These are phyloP conservation scores for Drosophila birchii DNA, from an alignment of 2,888 invertebrate genomes.

Conservation along the genomic window DNA sequence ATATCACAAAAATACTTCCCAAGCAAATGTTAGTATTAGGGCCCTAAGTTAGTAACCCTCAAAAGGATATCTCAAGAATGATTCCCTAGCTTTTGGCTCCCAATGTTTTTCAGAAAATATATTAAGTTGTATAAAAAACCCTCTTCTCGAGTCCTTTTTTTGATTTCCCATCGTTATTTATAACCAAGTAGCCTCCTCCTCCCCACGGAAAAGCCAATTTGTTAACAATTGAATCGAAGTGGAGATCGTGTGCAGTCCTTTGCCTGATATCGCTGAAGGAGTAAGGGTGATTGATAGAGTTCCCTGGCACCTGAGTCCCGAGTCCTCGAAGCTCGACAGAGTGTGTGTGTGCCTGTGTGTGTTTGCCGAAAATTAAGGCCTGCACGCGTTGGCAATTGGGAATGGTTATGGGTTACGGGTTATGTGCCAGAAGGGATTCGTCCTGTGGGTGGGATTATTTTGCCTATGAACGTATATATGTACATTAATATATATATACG, in stretches of 20 bases:
- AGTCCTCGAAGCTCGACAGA: conserved; percentile 11
- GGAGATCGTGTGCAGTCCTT: conserved; percentile 22
- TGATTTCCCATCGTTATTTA: conserved; percentile 18
- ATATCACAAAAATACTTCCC: too few species aligned
- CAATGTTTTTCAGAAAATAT: neutral
- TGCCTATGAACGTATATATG: conserved; percentile 1
- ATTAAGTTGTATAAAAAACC: neutral
- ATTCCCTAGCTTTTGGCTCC: neutral
- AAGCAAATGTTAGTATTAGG: too few species aligned
- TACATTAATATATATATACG: neutral
- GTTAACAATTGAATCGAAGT: conserved; percentile 38
- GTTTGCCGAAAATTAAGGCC: conserved; percentile 70
- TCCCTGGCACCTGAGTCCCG: conserved; percentile 43
- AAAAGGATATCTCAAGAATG: neutral
- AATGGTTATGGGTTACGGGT: conserved; percentile 43
- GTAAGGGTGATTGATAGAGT: conserved; percentile 40
- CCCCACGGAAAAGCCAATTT: conserved; percentile 33
- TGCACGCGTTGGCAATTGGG: conserved; percentile 55
- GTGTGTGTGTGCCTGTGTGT: conserved; percentile 9
- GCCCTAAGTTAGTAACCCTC: neutral
- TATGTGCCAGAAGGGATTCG: conserved; percentile 31
- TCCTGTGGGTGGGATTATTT: conserved; percentile 4
- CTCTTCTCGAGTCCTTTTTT: neutral
- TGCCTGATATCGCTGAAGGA: neutral
- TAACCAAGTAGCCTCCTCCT: neutral